Base-by-base conservation (phyloP, 2,113 vertebrate genomes). In the Podiceps cristatus region DNA sequence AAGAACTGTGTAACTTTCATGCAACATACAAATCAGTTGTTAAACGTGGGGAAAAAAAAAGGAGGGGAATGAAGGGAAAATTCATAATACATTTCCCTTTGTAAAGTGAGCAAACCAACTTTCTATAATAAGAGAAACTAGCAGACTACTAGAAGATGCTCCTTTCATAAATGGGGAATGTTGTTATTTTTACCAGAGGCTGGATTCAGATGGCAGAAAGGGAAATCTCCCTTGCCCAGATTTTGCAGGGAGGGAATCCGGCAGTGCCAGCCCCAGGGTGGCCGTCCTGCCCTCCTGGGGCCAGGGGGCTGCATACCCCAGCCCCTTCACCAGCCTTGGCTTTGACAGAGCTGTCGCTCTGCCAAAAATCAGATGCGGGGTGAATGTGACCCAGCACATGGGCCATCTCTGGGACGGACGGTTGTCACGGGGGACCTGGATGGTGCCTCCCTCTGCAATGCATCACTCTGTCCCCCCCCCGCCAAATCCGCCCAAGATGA, bases 1-100 rank as follows among this genome's bases (percentile, higher is more conserved):
- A 98, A 97, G 95, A 96, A 97, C 97, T 98, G 95, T 98, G 96
- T 98, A 97, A 98, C 98, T 98, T 98, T 98, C 97, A 98, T 98
- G 98, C 95, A 96, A 98, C 97, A 98, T 76, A 98, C 96, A 98
- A 98, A 98, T 98, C 96, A 44, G 96, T 98, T 98, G 98, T 98
- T 98, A 97, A 98, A 98, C 81, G 88, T 73, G 94, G 95, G 78
- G 68, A 86, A 93, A 89, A 94, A 89, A 96, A 95, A 96, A 90
- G 78, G 78, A 96, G 85, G 68, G 82, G 63, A 98, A 98, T 98
- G 97, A 98, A 98, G 96, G 88, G 86, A 91, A 98, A 97, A 97
- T 96, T 95, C 96, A 97, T 98, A 97, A 98, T 97, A 97, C 97
- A 94, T 94, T 96, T 97, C 93, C 97, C 91, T 98, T 97, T 98